These are phyloP conservation scores for Stenichneumon culpator DNA, from an alignment of 2,888 invertebrate species.

Conservation along the genomic window DNA sequence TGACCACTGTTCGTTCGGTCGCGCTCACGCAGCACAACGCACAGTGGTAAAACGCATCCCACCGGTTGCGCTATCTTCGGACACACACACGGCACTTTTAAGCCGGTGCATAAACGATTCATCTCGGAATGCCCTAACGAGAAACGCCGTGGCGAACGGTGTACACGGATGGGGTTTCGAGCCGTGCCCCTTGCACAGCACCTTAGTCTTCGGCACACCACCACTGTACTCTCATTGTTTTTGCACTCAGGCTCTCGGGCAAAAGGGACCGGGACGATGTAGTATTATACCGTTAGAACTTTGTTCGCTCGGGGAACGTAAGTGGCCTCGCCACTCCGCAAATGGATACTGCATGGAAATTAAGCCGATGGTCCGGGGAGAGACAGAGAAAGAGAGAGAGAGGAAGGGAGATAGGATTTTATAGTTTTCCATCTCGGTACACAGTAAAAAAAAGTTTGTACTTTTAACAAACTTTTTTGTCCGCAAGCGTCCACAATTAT, in stretches of 20 bases:
- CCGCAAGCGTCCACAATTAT: too few species aligned
- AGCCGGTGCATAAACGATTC: conserved; percentile 52
- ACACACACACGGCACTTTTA: conserved; percentile 41
- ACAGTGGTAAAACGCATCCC: conserved; percentile 10
- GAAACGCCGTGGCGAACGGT: conserved; percentile 24
- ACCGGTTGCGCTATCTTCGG: conserved; percentile 13
- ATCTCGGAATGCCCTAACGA: conserved; percentile 64
- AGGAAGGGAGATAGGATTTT: too few species aligned
- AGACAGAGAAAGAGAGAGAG: too few species aligned
- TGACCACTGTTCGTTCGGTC: conserved; percentile 58
- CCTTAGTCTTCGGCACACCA: conserved; percentile 1
- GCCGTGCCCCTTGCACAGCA: neutral
- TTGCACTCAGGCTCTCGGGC: conserved; percentile 24
- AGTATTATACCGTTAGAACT: conserved; percentile 62
- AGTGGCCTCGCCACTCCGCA: conserved; percentile 53
- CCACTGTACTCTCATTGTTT: conserved; percentile 59
- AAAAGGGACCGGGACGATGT: conserved; percentile 7
- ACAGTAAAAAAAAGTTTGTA: too few species aligned
- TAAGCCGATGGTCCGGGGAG: conserved; percentile 1
- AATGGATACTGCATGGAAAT: conserved; percentile 62
- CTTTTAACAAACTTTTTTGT: too few species aligned
- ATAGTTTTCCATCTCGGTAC: too few species aligned
- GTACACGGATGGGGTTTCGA: neutral
- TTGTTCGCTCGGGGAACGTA: conserved; percentile 51
- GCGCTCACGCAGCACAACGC: conserved; percentile 35